Percentiles rank a stretch among this genome's conserved stretches.
Evolutionary conservation across 2,797 vertebrate species (phyloP).

Genomic region (Coreius guichenoti): DNA sequence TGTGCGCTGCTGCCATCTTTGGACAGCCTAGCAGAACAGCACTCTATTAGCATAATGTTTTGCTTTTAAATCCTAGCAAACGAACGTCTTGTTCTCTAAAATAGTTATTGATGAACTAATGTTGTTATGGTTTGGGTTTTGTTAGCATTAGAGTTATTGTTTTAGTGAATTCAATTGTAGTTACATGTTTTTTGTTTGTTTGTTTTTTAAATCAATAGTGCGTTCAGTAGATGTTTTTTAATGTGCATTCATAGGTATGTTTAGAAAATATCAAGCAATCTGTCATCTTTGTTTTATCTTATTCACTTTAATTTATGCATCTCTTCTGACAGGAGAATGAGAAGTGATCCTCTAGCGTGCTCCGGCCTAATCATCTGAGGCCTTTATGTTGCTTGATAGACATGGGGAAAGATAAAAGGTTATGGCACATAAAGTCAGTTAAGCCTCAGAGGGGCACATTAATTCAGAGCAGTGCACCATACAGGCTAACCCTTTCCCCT

Average conservation of each 20-base stretch:
- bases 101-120: not conserved
- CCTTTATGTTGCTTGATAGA: constrained; percentile 48
- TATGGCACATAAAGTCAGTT: constrained; percentile 42
- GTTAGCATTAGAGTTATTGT: not conserved
- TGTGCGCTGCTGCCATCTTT: constrained; percentile 82
- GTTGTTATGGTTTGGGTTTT: not conserved
- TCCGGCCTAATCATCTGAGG: constrained; percentile 45
- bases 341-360: constrained; percentile 34
- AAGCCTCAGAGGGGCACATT: constrained; percentile 41
- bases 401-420: constrained; percentile 46
- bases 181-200: not conserved
- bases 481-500: constrained; percentile 22
- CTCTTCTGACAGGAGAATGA: constrained; percentile 28
- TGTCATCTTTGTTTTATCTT: constrained; percentile 19
- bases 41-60: constrained; percentile 14
- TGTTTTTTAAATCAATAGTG: not conserved
- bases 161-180: not conserved
- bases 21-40: constrained; percentile 71
- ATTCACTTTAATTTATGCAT: constrained; percentile 16
- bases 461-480: constrained; percentile 33
- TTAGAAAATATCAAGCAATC: not conserved
- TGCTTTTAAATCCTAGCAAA: not conserved
- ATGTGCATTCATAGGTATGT: not conserved
- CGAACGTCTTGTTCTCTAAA: not conserved
- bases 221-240: not conserved